Conservation (phyloP, 2,113 vertebrate genomes). For the Alexandromys fortis region DNA sequence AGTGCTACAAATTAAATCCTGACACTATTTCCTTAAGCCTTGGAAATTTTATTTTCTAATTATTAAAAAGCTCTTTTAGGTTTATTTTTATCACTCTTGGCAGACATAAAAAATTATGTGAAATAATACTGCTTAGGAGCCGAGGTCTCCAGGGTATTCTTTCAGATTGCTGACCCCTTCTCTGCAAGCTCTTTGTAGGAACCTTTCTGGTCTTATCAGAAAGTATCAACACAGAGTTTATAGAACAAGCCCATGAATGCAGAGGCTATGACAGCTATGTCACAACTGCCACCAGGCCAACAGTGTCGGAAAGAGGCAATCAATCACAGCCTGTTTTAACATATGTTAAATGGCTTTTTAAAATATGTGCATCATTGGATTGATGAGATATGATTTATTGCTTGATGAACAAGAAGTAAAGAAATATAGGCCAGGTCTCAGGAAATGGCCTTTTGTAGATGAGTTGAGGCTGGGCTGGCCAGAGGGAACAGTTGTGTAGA, state of each 20-base stretch:
- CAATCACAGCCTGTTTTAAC: constrained; percentile 53
- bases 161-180: neutral
- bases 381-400: constrained; percentile 56
- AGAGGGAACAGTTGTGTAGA: neutral
- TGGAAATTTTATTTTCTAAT: constrained; percentile 76
- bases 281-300: constrained; percentile 46
- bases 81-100: constrained; percentile 64
- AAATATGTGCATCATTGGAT: constrained; percentile 36
- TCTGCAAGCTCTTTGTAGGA: neutral
- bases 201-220: constrained; percentile 49
- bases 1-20: constrained; percentile 58
- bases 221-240: constrained; percentile 40
- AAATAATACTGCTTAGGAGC: constrained; percentile 14
- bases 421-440: neutral
- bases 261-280: constrained; percentile 28
- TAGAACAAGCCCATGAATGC: neutral
- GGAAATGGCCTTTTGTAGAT: neutral
- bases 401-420: constrained; percentile 57
- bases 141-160: neutral
- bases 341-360: constrained; percentile 59
- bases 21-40: constrained; percentile 63
- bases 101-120: constrained; percentile 64
- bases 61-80: constrained; percentile 67
- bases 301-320: constrained; percentile 19
- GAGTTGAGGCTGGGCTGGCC: neutral